Percentiles rank a stretch among this genome's conserved stretches.
phyloP scores from a whole-genome alignment of 2,797 vertebrate species.

The Crax fasciolata region DNA sequence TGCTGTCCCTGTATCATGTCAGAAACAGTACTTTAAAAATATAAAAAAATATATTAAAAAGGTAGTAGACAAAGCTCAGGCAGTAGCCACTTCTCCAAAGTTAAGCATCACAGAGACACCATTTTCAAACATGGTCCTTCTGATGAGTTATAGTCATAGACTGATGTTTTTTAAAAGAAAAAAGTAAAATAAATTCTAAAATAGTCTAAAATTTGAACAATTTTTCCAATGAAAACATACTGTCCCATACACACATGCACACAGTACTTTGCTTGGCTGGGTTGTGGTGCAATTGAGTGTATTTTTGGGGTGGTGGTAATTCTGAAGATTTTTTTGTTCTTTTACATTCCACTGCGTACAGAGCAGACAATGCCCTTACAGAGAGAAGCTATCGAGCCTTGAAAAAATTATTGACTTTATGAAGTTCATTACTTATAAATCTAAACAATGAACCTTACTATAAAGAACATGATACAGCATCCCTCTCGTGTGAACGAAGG shows the following conservation, averaged over 20 bases:
- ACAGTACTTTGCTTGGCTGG: background rate
- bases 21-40: background rate
- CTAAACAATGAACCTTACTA: background rate
- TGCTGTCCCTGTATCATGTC: background rate
- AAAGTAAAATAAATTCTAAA: background rate
- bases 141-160: background rate
- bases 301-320: background rate
- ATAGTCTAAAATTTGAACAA: background rate
- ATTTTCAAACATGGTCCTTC: background rate
- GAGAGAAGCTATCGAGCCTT: background rate
- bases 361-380: background rate
- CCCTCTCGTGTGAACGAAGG: background rate
- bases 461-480: fast-evolving
- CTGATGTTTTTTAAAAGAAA: background rate
- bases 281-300: background rate
- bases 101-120: background rate
- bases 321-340: background rate
- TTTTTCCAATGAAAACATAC: background rate
- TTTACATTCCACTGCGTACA: background rate
- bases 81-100: background rate
- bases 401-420: background rate
- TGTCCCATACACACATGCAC: background rate
- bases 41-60: background rate
- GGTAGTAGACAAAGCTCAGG: background rate
- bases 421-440: background rate